Conservation (phyloP, 2,888 invertebrate species). For the Mechanitis mazaeus region DNA sequence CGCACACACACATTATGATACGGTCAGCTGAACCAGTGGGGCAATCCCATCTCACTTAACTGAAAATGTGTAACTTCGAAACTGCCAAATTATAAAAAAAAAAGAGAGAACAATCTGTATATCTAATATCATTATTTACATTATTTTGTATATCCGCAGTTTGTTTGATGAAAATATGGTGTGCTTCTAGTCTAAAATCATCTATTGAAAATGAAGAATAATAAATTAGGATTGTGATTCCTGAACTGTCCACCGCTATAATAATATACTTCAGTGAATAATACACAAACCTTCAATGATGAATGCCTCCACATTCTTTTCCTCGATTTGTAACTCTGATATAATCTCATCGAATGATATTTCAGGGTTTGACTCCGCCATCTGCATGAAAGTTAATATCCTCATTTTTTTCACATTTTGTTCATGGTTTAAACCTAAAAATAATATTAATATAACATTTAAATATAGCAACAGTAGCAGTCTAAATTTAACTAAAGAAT, state of each 20-base stretch:
- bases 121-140: no score
- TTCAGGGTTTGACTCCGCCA: conserved; percentile 95
- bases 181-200: no score
- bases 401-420: conserved; percentile 98
- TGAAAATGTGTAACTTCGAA: no score
- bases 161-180: no score
- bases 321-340: conserved; percentile 89
- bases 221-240: no score
- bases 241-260: no score
- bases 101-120: no score
- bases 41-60: no score
- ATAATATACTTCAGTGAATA: neutral
- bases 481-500: neutral
- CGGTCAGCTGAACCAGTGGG: no score
- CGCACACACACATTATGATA: conserved; percentile 6
- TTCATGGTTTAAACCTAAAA: conserved; percentile 89
- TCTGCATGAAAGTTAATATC: conserved; percentile 96
- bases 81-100: no score
- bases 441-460: neutral
- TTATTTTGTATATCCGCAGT: no score
- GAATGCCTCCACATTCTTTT: conserved; percentile 95
- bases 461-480: neutral
- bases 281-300: conserved; percentile 89
- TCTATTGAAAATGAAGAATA: no score
- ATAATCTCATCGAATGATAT: conserved; percentile 94